Conservation (phyloP, 2,888 invertebrate genomes). For the Lamellibrachia columna region DNA sequence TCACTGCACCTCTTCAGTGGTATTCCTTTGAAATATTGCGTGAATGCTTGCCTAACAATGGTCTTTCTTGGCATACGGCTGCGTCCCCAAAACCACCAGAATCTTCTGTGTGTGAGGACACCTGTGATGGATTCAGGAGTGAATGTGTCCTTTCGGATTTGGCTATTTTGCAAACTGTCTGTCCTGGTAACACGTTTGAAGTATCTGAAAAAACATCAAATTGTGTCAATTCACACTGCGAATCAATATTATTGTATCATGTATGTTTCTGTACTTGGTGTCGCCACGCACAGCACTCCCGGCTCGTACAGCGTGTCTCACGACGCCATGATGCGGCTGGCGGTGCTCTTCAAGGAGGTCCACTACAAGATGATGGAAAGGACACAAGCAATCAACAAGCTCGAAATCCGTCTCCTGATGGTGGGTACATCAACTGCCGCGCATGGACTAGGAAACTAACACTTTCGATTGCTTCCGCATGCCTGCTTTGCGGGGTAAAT, state of each 20-base stretch:
- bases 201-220: background rate
- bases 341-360: background rate
- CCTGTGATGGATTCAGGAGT: no score
- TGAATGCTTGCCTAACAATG: no score
- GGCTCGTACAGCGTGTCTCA: background rate
- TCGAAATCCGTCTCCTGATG: background rate
- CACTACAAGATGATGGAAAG: background rate
- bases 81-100: no score
- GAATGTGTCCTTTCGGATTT: no score
- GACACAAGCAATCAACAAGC: background rate
- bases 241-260: background rate
- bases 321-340: background rate
- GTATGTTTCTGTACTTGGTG: background rate
- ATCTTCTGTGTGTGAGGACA: no score
- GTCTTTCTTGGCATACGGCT: no score
- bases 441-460: background rate
- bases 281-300: background rate
- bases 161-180: no score
- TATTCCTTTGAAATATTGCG: no score
- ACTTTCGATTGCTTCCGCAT: no score
- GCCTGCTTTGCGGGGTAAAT: no score
- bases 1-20: no score
- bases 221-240: background rate
- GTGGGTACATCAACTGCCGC: background rate
- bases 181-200: no score